A percentile compares a stretch with the other conserved stretches of the same genome.
Evolutionary conservation across 2,797 vertebrate genomes (phyloP).

Genomic region (Triplophysa bombifrons): DNA sequence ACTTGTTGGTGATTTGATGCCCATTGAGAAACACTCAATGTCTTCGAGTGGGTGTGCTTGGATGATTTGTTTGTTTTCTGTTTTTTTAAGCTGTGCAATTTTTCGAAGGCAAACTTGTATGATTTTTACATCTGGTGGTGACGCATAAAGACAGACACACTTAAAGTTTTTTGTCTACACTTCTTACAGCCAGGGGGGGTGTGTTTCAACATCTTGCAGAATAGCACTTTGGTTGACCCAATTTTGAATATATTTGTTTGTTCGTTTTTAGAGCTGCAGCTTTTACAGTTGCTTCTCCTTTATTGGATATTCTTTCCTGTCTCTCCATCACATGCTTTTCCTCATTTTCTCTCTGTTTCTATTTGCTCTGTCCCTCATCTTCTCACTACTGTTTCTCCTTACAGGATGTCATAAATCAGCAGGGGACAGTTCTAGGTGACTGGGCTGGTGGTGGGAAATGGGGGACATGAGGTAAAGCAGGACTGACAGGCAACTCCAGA

Average conservation of each 20-base stretch:
- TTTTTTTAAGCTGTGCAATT: no score
- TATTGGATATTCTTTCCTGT: constrained; percentile 21
- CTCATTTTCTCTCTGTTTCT: not conserved
- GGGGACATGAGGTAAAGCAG: constrained; percentile 23
- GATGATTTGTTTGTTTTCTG: no score
- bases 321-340: not conserved
- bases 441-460: constrained; percentile 28
- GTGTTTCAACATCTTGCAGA: no score
- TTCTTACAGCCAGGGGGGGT: no score
- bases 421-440: constrained; percentile 28
- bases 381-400: constrained; percentile 49
- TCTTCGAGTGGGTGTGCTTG: no score
- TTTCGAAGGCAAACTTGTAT: no score
- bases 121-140: no score
- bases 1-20: not conserved
- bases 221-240: no score
- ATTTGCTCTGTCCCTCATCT: not conserved
- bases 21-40: no score
- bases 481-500: constrained; percentile 28
- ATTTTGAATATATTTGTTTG: no score
- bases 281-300: not conserved
- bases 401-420: constrained; percentile 55
- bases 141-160: no score
- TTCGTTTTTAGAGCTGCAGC: not conserved
- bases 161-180: no score